phyloP scores from a whole-genome alignment of 1,140 invertebrate genomes.

The Amphibalanus amphitrite region DNA sequence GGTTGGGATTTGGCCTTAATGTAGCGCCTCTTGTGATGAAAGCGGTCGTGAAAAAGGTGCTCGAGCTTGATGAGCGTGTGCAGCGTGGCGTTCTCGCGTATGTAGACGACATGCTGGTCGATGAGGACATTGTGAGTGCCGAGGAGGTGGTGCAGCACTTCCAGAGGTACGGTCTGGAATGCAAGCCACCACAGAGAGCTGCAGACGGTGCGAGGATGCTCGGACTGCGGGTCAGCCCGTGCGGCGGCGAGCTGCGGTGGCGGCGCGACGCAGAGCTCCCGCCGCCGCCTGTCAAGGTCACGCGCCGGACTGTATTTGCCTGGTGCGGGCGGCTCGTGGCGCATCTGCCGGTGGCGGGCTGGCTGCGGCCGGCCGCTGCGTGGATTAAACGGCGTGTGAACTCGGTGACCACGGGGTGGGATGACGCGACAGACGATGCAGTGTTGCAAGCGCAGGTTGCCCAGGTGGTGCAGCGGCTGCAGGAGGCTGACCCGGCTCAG shows the following conservation, averaged over 20 bases:
- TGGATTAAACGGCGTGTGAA: not conserved
- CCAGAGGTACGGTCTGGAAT: not conserved
- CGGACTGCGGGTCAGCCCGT: not conserved
- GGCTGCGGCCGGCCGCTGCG: not conserved
- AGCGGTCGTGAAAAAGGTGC: no score
- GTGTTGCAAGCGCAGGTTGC: not conserved
- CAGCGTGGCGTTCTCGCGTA: no score
- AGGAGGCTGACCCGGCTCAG: not conserved
- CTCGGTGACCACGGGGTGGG: not conserved
- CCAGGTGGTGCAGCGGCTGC: not conserved
- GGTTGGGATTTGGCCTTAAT: no score
- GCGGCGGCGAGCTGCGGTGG: not conserved
- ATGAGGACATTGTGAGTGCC: no score
- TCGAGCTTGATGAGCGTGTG: no score
- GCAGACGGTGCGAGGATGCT: constrained; percentile 5
- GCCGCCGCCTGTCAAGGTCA: not conserved
- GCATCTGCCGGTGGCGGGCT: constrained; percentile 7
- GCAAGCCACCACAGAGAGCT: not conserved
- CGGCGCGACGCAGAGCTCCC: not conserved
- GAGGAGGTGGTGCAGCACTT: constrained; percentile 3
- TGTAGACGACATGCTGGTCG: no score
- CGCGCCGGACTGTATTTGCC: not conserved
- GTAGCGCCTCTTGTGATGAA: no score
- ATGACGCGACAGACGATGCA: constrained; percentile 4
- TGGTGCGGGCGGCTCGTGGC: constrained; percentile 5